Evolutionary conservation across 2,888 invertebrate species (phyloP).

Genomic region (Conus canariensis): DNA sequence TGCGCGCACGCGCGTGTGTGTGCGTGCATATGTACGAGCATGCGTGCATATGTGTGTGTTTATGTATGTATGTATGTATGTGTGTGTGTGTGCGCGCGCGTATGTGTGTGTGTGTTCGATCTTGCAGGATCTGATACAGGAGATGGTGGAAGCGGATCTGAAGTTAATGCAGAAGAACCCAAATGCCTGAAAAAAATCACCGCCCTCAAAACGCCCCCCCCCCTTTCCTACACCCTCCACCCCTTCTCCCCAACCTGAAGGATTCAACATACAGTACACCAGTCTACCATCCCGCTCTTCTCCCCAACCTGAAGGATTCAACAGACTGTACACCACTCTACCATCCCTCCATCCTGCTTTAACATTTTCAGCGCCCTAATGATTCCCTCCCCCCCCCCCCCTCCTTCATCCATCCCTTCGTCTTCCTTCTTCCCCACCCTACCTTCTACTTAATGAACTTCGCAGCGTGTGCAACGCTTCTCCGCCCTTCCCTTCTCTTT

Average conservation of each 20-base stretch:
- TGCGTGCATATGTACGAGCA: neutral
- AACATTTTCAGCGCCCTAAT: neutral
- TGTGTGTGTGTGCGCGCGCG: neutral
- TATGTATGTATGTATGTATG: neutral
- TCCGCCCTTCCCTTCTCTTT: neutral
- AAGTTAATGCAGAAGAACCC: conserved; percentile 94
- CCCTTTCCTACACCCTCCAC: too few species aligned
- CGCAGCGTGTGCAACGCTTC: neutral
- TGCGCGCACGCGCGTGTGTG: neutral
- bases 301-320: too few species aligned
- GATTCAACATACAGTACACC: too few species aligned
- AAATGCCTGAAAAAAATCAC: conserved; percentile 83
- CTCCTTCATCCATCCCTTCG: neutral
- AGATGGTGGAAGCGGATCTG: conserved; percentile 96
- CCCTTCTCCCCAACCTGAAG: too few species aligned
- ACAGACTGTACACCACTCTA: too few species aligned
- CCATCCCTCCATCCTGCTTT: too few species aligned
- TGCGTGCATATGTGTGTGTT: neutral
- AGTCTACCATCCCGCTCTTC: too few species aligned
- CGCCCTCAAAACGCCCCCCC: too few species aligned
- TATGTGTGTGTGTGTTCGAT: neutral
- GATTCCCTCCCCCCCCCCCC: neutral
- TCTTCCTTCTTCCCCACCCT: too few species aligned
- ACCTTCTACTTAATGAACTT: too few species aligned
- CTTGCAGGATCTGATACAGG: conserved; percentile 77